Conservation (phyloP, 1,140 invertebrate species). For the Trichogramma pretiosum region DNA sequence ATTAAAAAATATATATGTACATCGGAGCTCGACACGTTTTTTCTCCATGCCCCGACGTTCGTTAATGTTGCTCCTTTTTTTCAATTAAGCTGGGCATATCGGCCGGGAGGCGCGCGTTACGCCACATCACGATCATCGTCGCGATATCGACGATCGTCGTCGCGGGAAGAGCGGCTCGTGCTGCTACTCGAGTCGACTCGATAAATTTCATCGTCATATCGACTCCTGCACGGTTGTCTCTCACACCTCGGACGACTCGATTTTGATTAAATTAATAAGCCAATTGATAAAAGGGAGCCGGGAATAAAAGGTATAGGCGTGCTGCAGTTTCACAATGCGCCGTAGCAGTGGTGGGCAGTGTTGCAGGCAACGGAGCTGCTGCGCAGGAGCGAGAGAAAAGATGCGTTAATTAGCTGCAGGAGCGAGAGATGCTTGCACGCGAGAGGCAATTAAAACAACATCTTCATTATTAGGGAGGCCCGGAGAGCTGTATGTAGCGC, state of each 20-base stretch:
- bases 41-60: conserved; percentile 14
- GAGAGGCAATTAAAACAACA: conserved; percentile 42
- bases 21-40: conserved; percentile 9
- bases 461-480: conserved; percentile 46
- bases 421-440: conserved; percentile 27
- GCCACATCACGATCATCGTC: too few relatives aligned
- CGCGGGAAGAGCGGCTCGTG: too few relatives aligned
- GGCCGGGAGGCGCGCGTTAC: too few relatives aligned
- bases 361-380: too few relatives aligned
- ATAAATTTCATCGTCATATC: conserved; percentile 5
- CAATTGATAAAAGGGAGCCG: too few relatives aligned
- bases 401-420: conserved; percentile 46
- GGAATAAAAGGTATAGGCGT: too few relatives aligned
- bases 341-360: too few relatives aligned
- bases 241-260: not conserved
- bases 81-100: conserved; percentile 13
- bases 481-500: too few relatives aligned
- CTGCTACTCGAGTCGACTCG: too few relatives aligned
- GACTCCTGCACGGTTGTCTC: not conserved
- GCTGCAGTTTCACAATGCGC: too few relatives aligned
- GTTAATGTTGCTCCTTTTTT: conserved; percentile 2
- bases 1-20: too few relatives aligned
- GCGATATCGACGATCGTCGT: too few relatives aligned
- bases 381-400: not conserved
- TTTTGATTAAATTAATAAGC: conserved; percentile 13